Conservation (phyloP, 2,797 vertebrate species). For the Oryzias dopingdopingensis region DNA sequence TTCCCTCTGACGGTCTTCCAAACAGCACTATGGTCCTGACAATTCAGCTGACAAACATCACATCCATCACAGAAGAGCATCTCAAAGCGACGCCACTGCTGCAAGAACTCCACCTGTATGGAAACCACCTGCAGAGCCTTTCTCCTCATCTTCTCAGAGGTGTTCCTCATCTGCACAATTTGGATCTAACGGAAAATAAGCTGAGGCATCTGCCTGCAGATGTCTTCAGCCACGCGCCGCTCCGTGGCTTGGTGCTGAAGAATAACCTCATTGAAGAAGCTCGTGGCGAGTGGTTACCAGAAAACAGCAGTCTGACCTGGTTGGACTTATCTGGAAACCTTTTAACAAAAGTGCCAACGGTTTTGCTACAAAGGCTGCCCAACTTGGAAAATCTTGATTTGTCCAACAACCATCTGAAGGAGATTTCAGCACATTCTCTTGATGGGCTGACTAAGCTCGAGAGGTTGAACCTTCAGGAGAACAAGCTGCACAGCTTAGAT, state of each 20-base stretch:
- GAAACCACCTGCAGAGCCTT: conserved; percentile 64
- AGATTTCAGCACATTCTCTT: conserved; percentile 45
- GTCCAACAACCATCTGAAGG: conserved; percentile 64
- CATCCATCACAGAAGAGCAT: conserved; percentile 56
- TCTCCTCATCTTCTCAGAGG: conserved; percentile 66
- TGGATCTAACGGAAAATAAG: conserved; percentile 74
- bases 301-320: conserved; percentile 65
- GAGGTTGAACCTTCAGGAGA: conserved; percentile 67
- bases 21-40: conserved; percentile 65
- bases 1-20: conserved; percentile 57
- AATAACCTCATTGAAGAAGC: conserved; percentile 59
- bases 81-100: conserved; percentile 55
- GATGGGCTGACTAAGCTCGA: conserved; percentile 55
- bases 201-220: conserved; percentile 47
- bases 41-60: conserved; percentile 73
- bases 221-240: conserved; percentile 67
- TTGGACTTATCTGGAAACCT: conserved; percentile 72
- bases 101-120: conserved; percentile 64
- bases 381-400: conserved; percentile 69
- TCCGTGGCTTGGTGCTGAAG: conserved; percentile 68
- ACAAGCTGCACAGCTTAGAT: conserved; percentile 66
- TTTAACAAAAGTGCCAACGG: conserved; percentile 38
- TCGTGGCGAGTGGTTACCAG: conserved; percentile 56
- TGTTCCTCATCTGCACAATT: conserved; percentile 56
- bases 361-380: conserved; percentile 56